Evolutionary conservation across 2,888 invertebrate species (phyloP).

Genomic region (Drosophila mercatorum): DNA sequence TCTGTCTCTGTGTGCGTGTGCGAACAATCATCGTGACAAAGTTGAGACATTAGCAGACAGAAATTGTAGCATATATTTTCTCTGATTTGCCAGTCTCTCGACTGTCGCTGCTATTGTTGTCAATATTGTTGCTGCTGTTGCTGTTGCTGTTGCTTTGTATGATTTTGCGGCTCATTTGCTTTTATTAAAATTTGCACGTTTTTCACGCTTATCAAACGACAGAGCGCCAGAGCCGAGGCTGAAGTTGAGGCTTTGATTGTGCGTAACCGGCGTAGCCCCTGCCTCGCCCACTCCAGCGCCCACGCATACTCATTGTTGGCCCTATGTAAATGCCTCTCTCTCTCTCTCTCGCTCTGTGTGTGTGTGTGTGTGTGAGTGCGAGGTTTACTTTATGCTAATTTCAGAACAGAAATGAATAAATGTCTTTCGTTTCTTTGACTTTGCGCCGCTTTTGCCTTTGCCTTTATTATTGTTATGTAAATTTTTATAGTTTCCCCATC

Average conservation of each 20-base stretch:
- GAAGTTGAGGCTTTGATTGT: constrained; percentile 65
- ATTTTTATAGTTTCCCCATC: constrained; percentile 80
- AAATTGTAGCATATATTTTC: constrained; percentile 57
- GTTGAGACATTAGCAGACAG: constrained; percentile 67
- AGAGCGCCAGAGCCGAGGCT: constrained; percentile 32
- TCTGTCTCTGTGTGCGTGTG: not conserved
- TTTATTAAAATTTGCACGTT: constrained; percentile 78
- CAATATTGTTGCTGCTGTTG: constrained; percentile 12
- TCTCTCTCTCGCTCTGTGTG: not conserved
- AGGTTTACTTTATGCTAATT: constrained; percentile 77
- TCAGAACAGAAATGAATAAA: constrained; percentile 74
- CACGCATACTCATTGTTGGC: not conserved
- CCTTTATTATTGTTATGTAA: constrained; percentile 78
- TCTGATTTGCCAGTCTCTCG: constrained; percentile 28
- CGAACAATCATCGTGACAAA: constrained; percentile 57
- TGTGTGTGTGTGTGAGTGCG: constrained; percentile 32
- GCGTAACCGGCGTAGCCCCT: constrained; percentile 31
- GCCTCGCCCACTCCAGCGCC: not conserved
- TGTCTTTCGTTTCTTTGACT: constrained; percentile 63
- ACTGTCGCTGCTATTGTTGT: constrained; percentile 12
- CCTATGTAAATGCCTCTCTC: constrained; percentile 17
- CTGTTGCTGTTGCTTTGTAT: constrained; percentile 54
- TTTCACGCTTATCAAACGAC: constrained; percentile 71
- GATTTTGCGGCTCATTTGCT: constrained; percentile 78
- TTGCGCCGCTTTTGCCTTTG: constrained; percentile 48